phyloP scores from a whole-genome alignment of 1,140 invertebrate species.

The Penaeus vannamei region DNA sequence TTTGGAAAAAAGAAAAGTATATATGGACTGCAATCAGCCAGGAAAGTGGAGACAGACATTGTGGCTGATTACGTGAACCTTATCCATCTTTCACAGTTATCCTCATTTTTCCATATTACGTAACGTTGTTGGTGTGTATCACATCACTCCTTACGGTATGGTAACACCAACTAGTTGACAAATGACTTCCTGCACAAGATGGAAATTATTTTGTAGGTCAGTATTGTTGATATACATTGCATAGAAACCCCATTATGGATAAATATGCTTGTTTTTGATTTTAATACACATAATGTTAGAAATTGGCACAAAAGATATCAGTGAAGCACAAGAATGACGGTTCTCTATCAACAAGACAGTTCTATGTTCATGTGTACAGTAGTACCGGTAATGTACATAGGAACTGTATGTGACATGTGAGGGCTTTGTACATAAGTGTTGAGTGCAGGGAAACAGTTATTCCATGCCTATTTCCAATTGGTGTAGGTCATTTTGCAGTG shows the following conservation, averaged over 20 bases:
- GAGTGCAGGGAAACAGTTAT: constrained; percentile 40
- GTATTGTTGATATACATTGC: constrained; percentile 50
- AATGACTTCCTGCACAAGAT: constrained; percentile 58
- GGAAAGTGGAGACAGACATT: background rate
- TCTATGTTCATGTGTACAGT: constrained; percentile 33
- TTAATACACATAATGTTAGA: constrained; percentile 36
- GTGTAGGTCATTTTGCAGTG: constrained; percentile 51
- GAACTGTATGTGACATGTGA: constrained; percentile 56
- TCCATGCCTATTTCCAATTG: constrained; percentile 23
- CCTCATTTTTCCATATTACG: too few species aligned
- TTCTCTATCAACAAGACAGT: constrained; percentile 51
- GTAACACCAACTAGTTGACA: constrained; percentile 47
- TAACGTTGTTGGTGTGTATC: constrained; percentile 56
- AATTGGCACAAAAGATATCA: constrained; percentile 56
- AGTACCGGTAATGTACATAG: constrained; percentile 62
- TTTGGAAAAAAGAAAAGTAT: background rate
- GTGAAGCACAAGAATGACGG: constrained; percentile 57
- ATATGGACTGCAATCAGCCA: background rate
- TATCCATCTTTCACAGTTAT: too few species aligned
- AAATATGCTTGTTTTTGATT: constrained; percentile 40
- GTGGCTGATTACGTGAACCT: too few species aligned
- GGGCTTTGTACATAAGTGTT: constrained; percentile 54
- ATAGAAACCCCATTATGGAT: constrained; percentile 29
- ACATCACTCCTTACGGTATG: constrained; percentile 46
- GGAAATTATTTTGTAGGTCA: constrained; percentile 56